Percentiles rank a stretch among this genome's conserved stretches.
phyloP scores from a whole-genome alignment of 2,888 invertebrate species.

The Hymenopus coronatus region DNA sequence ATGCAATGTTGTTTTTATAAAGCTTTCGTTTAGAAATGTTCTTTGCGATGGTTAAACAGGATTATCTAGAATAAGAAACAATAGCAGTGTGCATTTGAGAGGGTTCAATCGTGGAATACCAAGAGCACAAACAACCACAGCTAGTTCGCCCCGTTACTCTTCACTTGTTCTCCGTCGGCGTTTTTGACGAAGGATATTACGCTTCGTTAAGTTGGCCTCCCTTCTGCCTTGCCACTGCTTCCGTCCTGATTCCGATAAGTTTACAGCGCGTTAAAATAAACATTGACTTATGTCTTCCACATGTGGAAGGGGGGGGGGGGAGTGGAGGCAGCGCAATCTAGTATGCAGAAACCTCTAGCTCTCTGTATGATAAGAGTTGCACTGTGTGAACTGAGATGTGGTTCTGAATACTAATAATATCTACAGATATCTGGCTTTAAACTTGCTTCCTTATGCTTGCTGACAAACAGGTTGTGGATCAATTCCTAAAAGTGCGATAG shows the following conservation, averaged over 20 bases:
- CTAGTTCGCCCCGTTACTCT: neutral
- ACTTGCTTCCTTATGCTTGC: too few relatives aligned
- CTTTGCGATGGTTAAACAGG: too few relatives aligned
- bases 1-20: too few relatives aligned
- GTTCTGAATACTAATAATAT: neutral
- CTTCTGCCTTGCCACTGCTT: neutral
- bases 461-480: too few relatives aligned
- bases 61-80: neutral
- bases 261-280: neutral
- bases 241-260: neutral
- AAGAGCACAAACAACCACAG: neutral
- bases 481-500: too few relatives aligned
- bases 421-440: neutral
- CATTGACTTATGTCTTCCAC: neutral
- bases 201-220: conserved; percentile 1
- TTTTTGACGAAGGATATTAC: neutral
- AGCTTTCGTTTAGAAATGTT: too few relatives aligned
- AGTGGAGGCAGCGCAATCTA: neutral
- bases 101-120: neutral
- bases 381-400: neutral
- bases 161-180: neutral
- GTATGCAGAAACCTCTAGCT: neutral
- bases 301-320: neutral
- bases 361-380: neutral
- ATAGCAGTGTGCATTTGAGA: neutral